Evolutionary conservation across 2,113 vertebrate species (phyloP), one percentile per base, ranked within the genome.

Genomic region (Petromus typicus): DNA sequence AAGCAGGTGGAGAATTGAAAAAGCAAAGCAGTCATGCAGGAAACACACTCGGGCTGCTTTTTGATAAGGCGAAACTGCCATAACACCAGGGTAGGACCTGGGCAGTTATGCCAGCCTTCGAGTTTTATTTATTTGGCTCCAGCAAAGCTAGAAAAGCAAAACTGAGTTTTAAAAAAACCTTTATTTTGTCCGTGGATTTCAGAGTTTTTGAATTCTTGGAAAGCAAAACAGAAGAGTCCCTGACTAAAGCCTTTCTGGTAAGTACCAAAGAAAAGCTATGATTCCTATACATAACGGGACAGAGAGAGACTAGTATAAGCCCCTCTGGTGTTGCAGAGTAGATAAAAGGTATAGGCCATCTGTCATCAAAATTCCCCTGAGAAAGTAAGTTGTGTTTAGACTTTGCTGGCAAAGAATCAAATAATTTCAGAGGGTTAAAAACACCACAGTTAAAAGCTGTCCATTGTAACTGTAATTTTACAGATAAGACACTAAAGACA

Each of bases 1-100:
- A 96, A 97, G 95, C 96, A 97, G 96, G 97, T 97, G 94, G 95
- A 27, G 91, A 85, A 96, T 85, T 89, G 95, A 91, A 97, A 96
- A 95, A n/a, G 43, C 91, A 93, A 82, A 75, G 54, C n/a, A 3
- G 78, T 97, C 89, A 78, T 89, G 43, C 76, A 86, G 86, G 81
- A 95, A 97, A 89, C 84, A 94, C 89, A 81, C 94, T 96, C 95
- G 91, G 93, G 85, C 40, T 37, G 20, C 86, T 96, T 96, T 97
- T 79, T 40, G 91, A 93, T 96, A 93, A 94, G 83, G 86, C 67
- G 86, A 96, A 80, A 80, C 83, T 66, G 54, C 93, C 86, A 93
- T 90, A n/a, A 91, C 64, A 91, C 63, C 54, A 59, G 82, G 86
- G 63, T 78, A 95, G 66, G 75, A 94, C 89, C 66, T 80, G 89